Base-by-base conservation (phyloP, 2,797 vertebrate species). In the Melanotaenia trifasciata region DNA sequence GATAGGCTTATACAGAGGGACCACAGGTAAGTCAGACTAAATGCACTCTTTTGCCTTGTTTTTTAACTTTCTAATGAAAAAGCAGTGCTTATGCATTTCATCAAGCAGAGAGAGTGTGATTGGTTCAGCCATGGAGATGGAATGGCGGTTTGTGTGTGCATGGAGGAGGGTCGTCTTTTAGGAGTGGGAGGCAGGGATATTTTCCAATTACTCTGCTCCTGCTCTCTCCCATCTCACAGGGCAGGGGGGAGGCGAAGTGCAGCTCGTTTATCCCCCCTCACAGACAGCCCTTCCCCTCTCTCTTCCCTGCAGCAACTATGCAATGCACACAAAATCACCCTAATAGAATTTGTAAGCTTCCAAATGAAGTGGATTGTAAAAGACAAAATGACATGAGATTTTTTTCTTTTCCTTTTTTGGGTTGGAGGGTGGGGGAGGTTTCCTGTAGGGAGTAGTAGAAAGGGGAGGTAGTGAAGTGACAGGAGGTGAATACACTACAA, bases 151-250 rank as follows among this genome's bases (percentile, higher is more conserved):
- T 32, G 33, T 77, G 43, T 53, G 43, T 53, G 35, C n/a, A 13
- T 6, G 14, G 8, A 16, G 33, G 51, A 36, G 24, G 64, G 38
- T 43, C 33, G 69, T 62, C 75, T 80, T 73, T 88, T 68, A 72
- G 66, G 82, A 88, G 86, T 67, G 72, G 71, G 79, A 63, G 57
- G 87, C 81, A 81, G 84, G 87, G 90, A 92, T 93, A 91, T 93
- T 94, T 94, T 92, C 92, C 94, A 94, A 93, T 94, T 93, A 94
- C 85, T 89, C 85, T 74, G 58, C 83, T 87, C 85, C 84, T 68
- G 40, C 83, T 80, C 71, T 74, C 83, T 82, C 84, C 76, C 84
- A 70, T 91, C 90, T 87, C 86, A 45, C 47, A 83, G 88, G 84
- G 87, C 84, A 88, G 70, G 78, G 20, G 86, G 89, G 72, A 89